These are phyloP conservation scores for Tachina grossa DNA, from an alignment of 2,888 invertebrate species.

Conservation along the genomic window DNA sequence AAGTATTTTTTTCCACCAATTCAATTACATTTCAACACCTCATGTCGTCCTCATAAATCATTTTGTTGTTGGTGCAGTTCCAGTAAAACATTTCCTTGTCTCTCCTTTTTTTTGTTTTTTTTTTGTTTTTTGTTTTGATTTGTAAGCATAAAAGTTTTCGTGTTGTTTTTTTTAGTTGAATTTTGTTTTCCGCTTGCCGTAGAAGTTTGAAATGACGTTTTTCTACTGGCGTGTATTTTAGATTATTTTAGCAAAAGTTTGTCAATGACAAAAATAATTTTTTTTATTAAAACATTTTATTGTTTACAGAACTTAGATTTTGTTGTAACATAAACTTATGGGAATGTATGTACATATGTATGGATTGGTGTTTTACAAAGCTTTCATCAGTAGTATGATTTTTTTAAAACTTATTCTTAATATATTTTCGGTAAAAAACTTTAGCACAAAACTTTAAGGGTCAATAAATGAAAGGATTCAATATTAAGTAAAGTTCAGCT, in stretches of 20 bases:
- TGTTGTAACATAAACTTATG: no score
- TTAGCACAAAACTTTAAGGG: no score
- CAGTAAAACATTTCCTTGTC: slow-evolving; percentile 18
- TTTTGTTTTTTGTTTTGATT: no score
- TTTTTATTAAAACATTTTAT: slow-evolving; percentile 13
- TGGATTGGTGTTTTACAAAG: no score
- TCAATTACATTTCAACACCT: slow-evolving; percentile 61
- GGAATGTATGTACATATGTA: no score
- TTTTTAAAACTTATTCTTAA: no score
- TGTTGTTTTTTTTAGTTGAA: slow-evolving; percentile 9
- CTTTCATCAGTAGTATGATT: no score
- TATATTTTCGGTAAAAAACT: no score
- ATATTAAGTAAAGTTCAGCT: no score
- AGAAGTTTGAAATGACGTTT: slow-evolving; percentile 32
- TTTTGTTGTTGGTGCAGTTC: slow-evolving; percentile 22
- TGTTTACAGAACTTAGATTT: background rate
- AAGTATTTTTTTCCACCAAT: slow-evolving; percentile 32
- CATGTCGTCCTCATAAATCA: slow-evolving; percentile 64
- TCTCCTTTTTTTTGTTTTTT: background rate
- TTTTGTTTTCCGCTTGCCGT: slow-evolving; percentile 9
- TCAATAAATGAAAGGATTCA: no score
- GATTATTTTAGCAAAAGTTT: slow-evolving; percentile 35
- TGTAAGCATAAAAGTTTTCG: slow-evolving; percentile 25
- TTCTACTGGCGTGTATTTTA: slow-evolving; percentile 1
- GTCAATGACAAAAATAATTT: slow-evolving; percentile 62